Conservation (phyloP, 2,888 invertebrate genomes). For the Anticlea derivata region DNA sequence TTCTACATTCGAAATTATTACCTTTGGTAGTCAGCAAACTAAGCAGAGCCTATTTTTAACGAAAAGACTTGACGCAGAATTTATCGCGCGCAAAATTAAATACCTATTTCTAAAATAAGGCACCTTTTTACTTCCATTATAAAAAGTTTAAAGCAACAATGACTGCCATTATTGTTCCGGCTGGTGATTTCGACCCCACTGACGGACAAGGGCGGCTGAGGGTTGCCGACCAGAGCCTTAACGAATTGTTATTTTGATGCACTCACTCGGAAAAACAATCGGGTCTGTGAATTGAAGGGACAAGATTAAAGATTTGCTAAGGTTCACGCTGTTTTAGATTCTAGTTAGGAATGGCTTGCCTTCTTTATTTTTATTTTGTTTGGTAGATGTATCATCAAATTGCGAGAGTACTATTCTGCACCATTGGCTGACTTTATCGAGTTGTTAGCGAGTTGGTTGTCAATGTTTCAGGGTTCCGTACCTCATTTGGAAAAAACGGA, state of each 20-base stretch:
- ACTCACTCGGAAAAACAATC: conserved; percentile 80
- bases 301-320: conserved; percentile 71
- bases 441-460: too few relatives aligned
- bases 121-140: conserved; percentile 14
- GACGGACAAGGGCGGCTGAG: conserved; percentile 47
- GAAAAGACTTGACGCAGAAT: too few relatives aligned
- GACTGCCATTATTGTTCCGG: conserved; percentile 33
- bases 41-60: too few relatives aligned
- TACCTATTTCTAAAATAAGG: background rate
- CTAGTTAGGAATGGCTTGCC: conserved; percentile 41
- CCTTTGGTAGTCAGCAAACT: too few relatives aligned
- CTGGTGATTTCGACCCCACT: conserved; percentile 33
- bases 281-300: conserved; percentile 68
- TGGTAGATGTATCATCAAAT: background rate
- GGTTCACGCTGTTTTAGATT: conserved; percentile 59
- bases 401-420: background rate
- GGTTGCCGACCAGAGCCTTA: conserved; percentile 59
- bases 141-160: conserved; percentile 26
- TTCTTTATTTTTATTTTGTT: conserved; percentile 28
- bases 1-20: too few relatives aligned
- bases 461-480: too few relatives aligned
- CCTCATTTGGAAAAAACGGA: too few relatives aligned
- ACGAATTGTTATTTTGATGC: conserved; percentile 81
- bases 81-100: background rate
- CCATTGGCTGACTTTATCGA: too few relatives aligned